Conservation (phyloP, 2,113 vertebrate genomes). For the Neolamprologus sp. region DNA sequence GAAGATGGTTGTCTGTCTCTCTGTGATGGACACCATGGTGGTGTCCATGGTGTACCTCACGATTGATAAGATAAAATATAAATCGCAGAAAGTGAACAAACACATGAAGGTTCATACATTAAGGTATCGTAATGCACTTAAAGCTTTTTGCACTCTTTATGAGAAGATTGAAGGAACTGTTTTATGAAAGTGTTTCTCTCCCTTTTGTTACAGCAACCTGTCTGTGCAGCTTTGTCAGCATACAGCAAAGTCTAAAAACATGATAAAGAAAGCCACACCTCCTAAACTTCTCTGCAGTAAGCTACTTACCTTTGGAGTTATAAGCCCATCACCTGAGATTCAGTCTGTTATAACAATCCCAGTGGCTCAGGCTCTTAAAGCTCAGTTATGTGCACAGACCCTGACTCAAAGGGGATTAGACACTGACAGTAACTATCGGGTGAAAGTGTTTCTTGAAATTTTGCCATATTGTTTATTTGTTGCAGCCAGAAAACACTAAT, state of each 20-base stretch:
- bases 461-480: neutral
- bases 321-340: neutral
- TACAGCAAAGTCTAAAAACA: neutral
- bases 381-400: neutral
- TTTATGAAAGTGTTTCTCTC: neutral
- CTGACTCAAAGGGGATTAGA: neutral
- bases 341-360: neutral
- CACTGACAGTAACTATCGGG: neutral
- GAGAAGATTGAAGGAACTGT: neutral
- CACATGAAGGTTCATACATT: neutral
- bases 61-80: accelerated
- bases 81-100: neutral
- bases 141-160: neutral
- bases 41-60: neutral
- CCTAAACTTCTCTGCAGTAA: neutral
- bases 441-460: neutral
- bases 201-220: neutral
- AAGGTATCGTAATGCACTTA: neutral
- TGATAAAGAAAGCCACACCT: neutral
- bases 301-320: neutral
- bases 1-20: neutral
- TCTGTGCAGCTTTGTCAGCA: neutral
- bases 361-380: neutral
- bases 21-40: accelerated
- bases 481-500: neutral